Base-by-base conservation (phyloP, 2,113 vertebrate genomes). In the Periophthalmus modestus region DNA sequence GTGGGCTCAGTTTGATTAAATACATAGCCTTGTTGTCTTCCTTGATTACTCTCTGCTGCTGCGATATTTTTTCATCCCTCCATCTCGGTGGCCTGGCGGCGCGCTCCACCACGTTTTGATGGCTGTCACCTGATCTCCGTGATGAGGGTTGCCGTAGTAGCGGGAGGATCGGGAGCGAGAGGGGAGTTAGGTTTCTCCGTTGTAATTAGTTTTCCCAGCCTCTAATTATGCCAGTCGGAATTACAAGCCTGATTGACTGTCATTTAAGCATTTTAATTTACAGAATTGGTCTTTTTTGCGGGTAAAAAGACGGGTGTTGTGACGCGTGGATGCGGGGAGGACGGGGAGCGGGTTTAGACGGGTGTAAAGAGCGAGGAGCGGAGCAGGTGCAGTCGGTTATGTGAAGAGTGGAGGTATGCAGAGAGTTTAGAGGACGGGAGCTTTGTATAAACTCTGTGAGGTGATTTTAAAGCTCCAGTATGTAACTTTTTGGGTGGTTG, bases 131-230 rank as follows among this genome's bases (percentile, higher is more conserved):
- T 94, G 94, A 96, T 94, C 94, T 88, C 89, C 88, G 91, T 91
- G 87, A 87, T 91, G 91, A 93, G 92, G 92, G 91, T 87, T 93
- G 90, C 93, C 91, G 91, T 92, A 90, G 94, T 94, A 95, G 87
- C 86, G 76, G 78, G 81, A 81, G 83, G 73, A 87, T 61, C 74
- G 66, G 79, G 83, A 88, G 88, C 83, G 74, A 84, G 87, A 83
- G 82, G 92, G 91, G 89, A 91, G 92, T 96, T 93, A 88, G 80
- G 92, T 96, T 96, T 95, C 94, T 93, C 88, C 87, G 89, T 91
- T 94, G 94, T 95, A 95, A 96, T 95, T 95, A 95, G 95, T 91
- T 92, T 91, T 89, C 89, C 85, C 93, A 91, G 93, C 91, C 89
- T 87, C 93, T 94, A 96, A 94, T 96, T 95, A 92, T 89, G 95